Base-by-base conservation (phyloP, 2,797 vertebrate genomes). In the Trachurus trachurus region DNA sequence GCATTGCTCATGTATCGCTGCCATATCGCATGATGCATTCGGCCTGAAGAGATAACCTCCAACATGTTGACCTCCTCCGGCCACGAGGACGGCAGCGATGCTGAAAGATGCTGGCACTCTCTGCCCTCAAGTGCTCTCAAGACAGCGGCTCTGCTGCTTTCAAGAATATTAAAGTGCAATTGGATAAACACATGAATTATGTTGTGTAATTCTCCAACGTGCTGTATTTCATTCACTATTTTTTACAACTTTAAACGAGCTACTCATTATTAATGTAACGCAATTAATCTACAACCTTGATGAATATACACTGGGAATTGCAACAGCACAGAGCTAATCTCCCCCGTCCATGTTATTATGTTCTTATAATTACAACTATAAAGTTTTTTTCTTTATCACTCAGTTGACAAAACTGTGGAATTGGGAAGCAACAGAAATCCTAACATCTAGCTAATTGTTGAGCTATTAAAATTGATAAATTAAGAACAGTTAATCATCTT, bases 11-110 rank as follows among this genome's bases (percentile, higher is more conserved):
- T 52, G 78, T 88, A 87, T 90, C 79, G 71, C 78, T 76, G 86
- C 67, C 66, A 7, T 85, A 69, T 85, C 44, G 50, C 50, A 82
- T 75, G 78, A 91, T 90, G 84, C 83, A 47, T 72, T 84, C 49
- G 31, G 86, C 85, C 85, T 45, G 17, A 71, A 88, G 81, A 84
- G 67, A 89, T 82, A 37, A 78, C 76, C 80, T 68, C 29, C 22
- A 88, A 78, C 78, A 83, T 76, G 83, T 67, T 87, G 90, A 89
- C 84, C 88, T 84, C 88, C 85, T 88, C 77, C 88, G 85, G 89
- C 84, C 87, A 88, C 9, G 80, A 83, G 87, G 87, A 92, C 90
- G 78, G 86, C 87, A 90, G 76, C 91, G 87, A 93, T 76, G 88
- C 85, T 93, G 78, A 92, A 67, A 64, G 66, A 89, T 82, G 85